Evolutionary conservation across 37 sponge, comb jelly and placozoan genomes (phyloP).

Genomic region (Spongilla lacustris): DNA sequence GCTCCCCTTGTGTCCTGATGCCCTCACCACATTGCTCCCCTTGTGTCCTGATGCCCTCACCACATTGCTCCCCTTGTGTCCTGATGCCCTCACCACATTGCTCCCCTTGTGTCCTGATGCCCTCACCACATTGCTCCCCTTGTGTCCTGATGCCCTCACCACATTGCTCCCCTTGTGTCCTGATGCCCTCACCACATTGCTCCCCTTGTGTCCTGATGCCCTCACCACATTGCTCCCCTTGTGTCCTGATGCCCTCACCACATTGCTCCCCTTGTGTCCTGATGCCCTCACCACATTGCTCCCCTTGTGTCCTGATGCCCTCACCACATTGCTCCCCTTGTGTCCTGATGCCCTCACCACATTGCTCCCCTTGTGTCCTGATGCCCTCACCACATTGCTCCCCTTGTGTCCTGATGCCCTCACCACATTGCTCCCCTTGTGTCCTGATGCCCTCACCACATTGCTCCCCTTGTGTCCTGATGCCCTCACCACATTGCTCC

Average conservation of each 20-base stretch:
- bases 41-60: neutral
- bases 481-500: neutral
- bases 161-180: neutral
- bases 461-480: neutral
- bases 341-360: neutral
- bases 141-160: neutral
- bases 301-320: neutral
- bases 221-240: neutral
- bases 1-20: neutral
- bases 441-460: no score
- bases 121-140: neutral
- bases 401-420: neutral
- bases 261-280: neutral
- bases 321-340: neutral
- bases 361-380: neutral
- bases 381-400: no score
- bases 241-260: no score
- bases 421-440: neutral
- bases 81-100: neutral
- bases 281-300: neutral
- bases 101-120: neutral
- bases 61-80: neutral
- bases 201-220: neutral
- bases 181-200: no score
- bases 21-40: neutral